phyloP scores from a whole-genome alignment of 2,113 vertebrate genomes.

The Trematomus loennbergii region DNA sequence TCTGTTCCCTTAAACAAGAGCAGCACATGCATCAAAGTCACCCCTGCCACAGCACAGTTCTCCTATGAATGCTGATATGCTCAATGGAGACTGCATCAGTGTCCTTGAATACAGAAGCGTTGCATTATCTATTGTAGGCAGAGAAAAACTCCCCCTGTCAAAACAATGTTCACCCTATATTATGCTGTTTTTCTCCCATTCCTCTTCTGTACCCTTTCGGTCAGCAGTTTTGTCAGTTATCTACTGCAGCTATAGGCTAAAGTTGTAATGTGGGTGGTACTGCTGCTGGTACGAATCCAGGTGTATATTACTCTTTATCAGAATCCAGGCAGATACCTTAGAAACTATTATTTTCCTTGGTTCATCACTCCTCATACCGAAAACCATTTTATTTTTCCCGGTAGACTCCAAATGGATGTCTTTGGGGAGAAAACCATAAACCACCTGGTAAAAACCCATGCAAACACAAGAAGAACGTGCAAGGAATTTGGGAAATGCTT shows the following conservation, averaged over 20 bases:
- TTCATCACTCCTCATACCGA: slow-evolving; percentile 7
- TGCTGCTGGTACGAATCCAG: slow-evolving; percentile 29
- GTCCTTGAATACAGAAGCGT: slow-evolving; percentile 75
- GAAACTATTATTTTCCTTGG: too few species aligned
- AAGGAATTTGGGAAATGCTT: not conserved
- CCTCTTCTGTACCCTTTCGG: slow-evolving; percentile 31
- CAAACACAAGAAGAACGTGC: not conserved
- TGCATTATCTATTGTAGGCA: slow-evolving; percentile 62
- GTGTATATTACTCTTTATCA: slow-evolving; percentile 15
- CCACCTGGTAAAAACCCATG: slow-evolving; percentile 4
- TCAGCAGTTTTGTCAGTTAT: slow-evolving; percentile 53
- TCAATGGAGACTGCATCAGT: slow-evolving; percentile 55
- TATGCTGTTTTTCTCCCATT: not conserved
- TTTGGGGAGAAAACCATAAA: slow-evolving; percentile 37
- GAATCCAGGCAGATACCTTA: not conserved
- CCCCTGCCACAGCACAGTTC: slow-evolving; percentile 60
- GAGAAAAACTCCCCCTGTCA: slow-evolving; percentile 55
- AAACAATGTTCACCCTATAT: slow-evolving; percentile 38
- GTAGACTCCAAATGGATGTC: slow-evolving; percentile 10
- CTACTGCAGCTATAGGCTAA: not conserved
- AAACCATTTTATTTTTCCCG: slow-evolving; percentile 22
- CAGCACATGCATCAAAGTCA: slow-evolving; percentile 79
- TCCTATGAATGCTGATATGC: slow-evolving; percentile 76
- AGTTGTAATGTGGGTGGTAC: slow-evolving; percentile 19
- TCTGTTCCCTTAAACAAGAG: slow-evolving; percentile 70